Percentiles rank a stretch among this genome's conserved stretches.
phyloP scores from a whole-genome alignment of 2,113 vertebrate species.

The Pachyramphus minor region DNA sequence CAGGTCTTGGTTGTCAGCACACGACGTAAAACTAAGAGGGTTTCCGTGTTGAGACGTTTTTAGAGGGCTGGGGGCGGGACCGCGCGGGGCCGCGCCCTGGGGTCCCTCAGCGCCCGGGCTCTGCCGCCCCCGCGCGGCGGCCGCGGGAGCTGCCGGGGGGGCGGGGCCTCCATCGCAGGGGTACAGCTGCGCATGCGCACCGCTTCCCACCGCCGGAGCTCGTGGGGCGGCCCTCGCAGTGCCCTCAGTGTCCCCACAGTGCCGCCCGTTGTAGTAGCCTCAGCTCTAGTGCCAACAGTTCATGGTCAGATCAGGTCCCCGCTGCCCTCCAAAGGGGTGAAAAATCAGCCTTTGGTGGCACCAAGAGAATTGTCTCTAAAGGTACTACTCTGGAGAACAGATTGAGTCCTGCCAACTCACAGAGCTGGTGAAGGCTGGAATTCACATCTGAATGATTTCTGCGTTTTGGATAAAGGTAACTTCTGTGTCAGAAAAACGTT shows the following conservation, averaged over 20 bases:
- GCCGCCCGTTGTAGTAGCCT: neutral
- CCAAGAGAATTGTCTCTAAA: neutral
- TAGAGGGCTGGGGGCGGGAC: neutral
- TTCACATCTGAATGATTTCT: neutral
- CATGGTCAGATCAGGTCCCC: neutral
- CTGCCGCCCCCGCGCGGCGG: neutral
- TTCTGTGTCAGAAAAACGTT: neutral
- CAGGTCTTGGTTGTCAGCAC: rapidly evolving
- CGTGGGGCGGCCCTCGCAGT: too few relatives aligned
- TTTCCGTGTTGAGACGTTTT: neutral
- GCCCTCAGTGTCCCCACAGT: too few relatives aligned
- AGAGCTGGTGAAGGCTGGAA: neutral
- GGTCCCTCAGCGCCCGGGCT: neutral
- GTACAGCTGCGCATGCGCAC: neutral
- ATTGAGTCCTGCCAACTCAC: neutral
- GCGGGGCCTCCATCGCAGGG: neutral
- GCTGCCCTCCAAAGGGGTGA: neutral
- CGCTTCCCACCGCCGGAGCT: neutral
- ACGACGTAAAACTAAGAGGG: rapidly evolving
- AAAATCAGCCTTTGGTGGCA: neutral
- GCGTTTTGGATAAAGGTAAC: neutral
- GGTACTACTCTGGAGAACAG: neutral
- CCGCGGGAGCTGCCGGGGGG: neutral
- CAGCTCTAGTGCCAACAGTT: neutral
- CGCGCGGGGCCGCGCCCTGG: neutral